Evolutionary conservation across 2,888 invertebrate species (phyloP).

Genomic region (Lymantria monacha): DNA sequence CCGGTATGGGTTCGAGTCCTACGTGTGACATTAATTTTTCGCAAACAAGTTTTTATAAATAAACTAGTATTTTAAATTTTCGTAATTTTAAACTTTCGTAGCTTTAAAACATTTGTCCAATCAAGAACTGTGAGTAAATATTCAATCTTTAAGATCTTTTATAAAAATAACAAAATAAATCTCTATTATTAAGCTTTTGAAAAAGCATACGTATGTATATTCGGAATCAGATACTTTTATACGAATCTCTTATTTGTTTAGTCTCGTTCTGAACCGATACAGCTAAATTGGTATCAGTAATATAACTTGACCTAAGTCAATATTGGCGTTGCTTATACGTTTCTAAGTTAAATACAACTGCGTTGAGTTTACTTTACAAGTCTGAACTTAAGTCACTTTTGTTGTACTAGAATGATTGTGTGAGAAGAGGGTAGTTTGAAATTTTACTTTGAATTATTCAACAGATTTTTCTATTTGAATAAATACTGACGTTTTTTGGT

Average conservation of each 20-base stretch:
- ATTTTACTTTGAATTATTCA: not conserved
- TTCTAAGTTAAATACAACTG: conserved; percentile 18
- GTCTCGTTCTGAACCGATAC: conserved; percentile 7
- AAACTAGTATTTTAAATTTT: no score
- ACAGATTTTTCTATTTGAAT: not conserved
- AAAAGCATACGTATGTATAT: no score
- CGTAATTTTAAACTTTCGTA: no score
- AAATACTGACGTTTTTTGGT: no score
- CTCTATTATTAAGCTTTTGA: no score
- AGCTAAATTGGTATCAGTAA: conserved; percentile 18
- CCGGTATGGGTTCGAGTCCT: no score
- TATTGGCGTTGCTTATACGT: conserved; percentile 28
- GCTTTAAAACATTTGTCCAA: no score
- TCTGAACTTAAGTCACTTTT: not conserved
- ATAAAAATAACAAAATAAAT: no score
- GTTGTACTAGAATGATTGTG: not conserved
- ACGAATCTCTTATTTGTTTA: conserved; percentile 15
- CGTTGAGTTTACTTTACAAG: not conserved
- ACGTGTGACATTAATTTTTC: no score
- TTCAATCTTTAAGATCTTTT: no score
- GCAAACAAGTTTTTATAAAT: no score
- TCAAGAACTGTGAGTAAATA: no score
- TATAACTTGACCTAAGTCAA: conserved; percentile 27
- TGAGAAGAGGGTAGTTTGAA: not conserved
- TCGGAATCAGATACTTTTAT: not conserved